Conservation (phyloP, 2,888 invertebrate genomes). For the Noctua fimbriata region DNA sequence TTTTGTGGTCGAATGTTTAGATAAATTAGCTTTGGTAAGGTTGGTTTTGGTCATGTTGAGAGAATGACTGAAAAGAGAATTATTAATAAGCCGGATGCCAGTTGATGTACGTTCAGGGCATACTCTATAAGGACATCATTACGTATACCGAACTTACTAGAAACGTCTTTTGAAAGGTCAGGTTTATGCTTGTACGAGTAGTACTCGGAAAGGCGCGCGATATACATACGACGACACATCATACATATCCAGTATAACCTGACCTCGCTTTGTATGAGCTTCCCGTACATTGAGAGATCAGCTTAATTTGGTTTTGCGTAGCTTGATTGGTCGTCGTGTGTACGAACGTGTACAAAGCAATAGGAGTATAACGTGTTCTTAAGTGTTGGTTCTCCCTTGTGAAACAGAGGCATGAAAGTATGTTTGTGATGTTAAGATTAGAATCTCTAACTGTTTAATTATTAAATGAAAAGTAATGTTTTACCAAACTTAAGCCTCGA, state of each 20-base stretch:
- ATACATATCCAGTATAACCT: too few species aligned
- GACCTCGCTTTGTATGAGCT: too few species aligned
- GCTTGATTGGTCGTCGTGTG: too few species aligned
- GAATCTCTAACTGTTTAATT: background rate
- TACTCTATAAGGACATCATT: background rate
- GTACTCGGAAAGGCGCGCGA: background rate
- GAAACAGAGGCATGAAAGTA: background rate
- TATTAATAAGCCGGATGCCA: conserved; percentile 25
- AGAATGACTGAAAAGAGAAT: conserved; percentile 19
- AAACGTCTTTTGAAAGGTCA: conserved; percentile 3
- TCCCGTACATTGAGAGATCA: too few species aligned
- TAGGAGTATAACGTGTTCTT: background rate
- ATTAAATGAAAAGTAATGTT: background rate
- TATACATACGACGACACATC: too few species aligned
- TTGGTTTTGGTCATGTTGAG: conserved; percentile 18
- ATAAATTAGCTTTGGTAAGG: conserved; percentile 39
- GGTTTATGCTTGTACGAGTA: background rate
- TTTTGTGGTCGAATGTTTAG: conserved; percentile 37
- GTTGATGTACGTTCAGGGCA: background rate
- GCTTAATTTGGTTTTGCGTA: too few species aligned
- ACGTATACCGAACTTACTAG: background rate
- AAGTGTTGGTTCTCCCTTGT: background rate
- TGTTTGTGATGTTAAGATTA: background rate
- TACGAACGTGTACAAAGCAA: background rate
- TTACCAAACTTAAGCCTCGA: background rate